These are phyloP conservation scores for Lanistes nyassanus DNA, from an alignment of 1,140 invertebrate genomes.

Conservation along the genomic window DNA sequence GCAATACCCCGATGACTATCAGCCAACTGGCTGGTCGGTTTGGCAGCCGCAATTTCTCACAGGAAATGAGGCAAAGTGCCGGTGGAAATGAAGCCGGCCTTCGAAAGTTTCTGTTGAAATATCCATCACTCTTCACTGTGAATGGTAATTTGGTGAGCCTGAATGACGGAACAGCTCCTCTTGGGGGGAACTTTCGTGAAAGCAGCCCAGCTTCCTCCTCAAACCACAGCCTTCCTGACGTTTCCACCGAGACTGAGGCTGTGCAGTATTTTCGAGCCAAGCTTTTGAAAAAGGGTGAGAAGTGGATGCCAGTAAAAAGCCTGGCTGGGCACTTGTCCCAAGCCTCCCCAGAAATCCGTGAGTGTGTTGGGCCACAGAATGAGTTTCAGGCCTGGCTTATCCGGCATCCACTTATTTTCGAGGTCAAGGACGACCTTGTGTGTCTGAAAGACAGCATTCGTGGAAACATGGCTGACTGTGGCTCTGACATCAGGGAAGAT, in stretches of 20 bases:
- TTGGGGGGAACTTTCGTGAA: conserved; percentile 61
- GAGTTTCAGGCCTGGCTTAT: conserved; percentile 65
- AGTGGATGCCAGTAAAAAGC: conserved; percentile 66
- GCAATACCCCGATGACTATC: conserved; percentile 61
- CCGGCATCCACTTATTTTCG: conserved; percentile 67
- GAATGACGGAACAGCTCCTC: conserved; percentile 60
- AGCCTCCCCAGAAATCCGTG: conserved; percentile 63
- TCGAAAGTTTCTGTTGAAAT: conserved; percentile 66
- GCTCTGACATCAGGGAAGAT: conserved; percentile 50
- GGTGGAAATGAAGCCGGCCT: conserved; percentile 68
- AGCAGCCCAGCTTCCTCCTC: conserved; percentile 56
- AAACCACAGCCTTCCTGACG: conserved; percentile 53
- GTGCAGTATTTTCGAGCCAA: conserved; percentile 67
- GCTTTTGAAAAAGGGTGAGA: conserved; percentile 64
- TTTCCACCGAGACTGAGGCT: conserved; percentile 66
- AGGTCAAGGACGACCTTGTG: conserved; percentile 64
- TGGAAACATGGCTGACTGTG: conserved; percentile 57
- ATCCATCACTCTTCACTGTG: conserved; percentile 67
- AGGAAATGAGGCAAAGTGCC: conserved; percentile 66
- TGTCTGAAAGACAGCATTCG: conserved; percentile 63
- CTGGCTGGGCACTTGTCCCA: conserved; percentile 68
- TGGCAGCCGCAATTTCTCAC: conserved; percentile 65
- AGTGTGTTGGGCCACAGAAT: conserved; percentile 67
- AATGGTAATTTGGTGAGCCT: conserved; percentile 64
- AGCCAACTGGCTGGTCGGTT: conserved; percentile 67